Evolutionary conservation across 2,797 vertebrate genomes (phyloP).

Genomic region (Chloroceryle inda): DNA sequence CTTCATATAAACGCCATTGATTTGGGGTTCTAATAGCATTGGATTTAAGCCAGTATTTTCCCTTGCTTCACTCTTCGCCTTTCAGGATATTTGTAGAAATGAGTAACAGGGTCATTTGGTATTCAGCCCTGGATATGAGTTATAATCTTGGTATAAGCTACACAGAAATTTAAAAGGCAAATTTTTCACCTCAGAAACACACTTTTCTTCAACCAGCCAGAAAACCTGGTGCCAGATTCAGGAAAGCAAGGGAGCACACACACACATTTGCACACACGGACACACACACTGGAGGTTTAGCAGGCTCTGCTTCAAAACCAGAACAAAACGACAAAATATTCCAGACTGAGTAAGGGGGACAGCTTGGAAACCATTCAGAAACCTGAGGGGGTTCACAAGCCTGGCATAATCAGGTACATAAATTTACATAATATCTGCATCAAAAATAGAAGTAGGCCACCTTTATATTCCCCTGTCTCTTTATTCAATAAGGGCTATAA

Average conservation of each 20-base stretch:
- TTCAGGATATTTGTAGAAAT: conserved; percentile 66
- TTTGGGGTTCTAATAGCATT: not conserved
- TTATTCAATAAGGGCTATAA: conserved; percentile 75
- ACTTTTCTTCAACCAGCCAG: conserved; percentile 49
- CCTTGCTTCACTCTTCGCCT: conserved; percentile 24
- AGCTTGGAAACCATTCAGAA: conserved; percentile 70
- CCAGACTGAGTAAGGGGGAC: not conserved
- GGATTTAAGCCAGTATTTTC: conserved; percentile 58
- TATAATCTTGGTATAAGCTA: conserved; percentile 53
- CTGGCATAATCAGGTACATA: conserved; percentile 76
- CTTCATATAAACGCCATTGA: conserved; percentile 49
- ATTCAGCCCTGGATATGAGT: conserved; percentile 65
- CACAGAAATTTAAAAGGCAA: conserved; percentile 66
- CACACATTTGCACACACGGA: not conserved
- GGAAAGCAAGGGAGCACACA: not conserved
- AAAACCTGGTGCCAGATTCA: not conserved
- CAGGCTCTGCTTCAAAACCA: not conserved
- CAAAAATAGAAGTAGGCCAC: conserved; percentile 48
- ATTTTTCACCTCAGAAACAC: conserved; percentile 71
- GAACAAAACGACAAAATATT: conserved; percentile 33
- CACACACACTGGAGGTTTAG: not conserved
- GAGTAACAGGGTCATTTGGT: conserved; percentile 63
- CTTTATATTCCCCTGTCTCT: conserved; percentile 46
- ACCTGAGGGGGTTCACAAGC: conserved; percentile 64
- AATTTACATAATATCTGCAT: conserved; percentile 78